Conservation (phyloP, 64 coral and sea anemone species). For the Acropora yongei region DNA sequence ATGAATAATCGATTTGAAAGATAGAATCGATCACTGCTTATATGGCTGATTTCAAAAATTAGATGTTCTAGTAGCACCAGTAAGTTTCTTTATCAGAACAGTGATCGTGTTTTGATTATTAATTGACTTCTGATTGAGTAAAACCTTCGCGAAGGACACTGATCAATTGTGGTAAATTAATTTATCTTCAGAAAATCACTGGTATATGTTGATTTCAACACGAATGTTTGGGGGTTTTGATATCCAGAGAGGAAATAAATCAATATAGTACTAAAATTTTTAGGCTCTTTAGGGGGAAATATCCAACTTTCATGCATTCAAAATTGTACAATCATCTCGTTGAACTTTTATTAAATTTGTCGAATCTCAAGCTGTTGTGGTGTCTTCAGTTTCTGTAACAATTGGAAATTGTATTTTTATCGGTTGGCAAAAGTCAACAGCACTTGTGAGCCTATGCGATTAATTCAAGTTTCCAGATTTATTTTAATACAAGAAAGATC, state of each 20-base stretch:
- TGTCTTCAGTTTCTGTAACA: background rate
- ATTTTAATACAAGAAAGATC: background rate
- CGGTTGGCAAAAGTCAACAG: background rate
- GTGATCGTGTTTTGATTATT: background rate
- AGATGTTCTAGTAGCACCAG: background rate
- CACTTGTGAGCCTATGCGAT: background rate
- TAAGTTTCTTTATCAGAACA: background rate
- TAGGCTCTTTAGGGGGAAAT: background rate
- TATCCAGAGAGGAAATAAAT: background rate
- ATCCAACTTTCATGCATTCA: background rate
- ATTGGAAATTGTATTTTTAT: background rate
- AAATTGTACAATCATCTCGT: no score
- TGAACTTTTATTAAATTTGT: background rate
- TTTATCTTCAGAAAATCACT: background rate
- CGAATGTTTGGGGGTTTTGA: background rate
- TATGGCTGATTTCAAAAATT: background rate
- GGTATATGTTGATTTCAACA: background rate
- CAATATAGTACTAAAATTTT: background rate
- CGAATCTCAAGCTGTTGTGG: background rate
- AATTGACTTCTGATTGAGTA: slow-evolving; percentile 9
- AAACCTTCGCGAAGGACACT: background rate
- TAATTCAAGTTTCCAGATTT: background rate
- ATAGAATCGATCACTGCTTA: background rate
- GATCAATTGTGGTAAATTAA: background rate
- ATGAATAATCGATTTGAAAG: background rate